These are phyloP conservation scores for Geotrypetes seraphini DNA, from an alignment of 2,797 vertebrate species.

Conservation along the genomic window DNA sequence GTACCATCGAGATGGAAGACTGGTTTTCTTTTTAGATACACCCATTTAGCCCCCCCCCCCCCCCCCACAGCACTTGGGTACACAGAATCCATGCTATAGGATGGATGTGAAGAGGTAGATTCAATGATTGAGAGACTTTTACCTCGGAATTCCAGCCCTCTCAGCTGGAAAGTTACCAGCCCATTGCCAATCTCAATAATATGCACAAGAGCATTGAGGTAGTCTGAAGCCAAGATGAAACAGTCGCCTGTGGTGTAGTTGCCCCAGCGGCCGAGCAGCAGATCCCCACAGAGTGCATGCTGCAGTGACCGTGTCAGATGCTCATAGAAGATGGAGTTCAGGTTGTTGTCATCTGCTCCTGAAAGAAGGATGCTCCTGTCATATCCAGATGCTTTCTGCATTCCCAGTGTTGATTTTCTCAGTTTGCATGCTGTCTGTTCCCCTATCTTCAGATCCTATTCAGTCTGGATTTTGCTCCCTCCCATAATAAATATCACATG, in stretches of 20 bases:
- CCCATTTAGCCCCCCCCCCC: no score
- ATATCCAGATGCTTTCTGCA: neutral
- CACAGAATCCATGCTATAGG: no score
- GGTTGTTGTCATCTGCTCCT: conserved; percentile 50
- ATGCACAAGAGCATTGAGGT: conserved; percentile 49
- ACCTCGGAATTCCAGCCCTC: conserved; percentile 51
- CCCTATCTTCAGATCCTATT: no score
- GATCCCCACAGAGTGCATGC: conserved; percentile 46
- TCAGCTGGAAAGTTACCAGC: conserved; percentile 48
- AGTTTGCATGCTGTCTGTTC: no score
- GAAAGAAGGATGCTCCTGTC: neutral
- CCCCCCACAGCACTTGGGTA: no score
- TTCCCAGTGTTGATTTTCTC: no score
- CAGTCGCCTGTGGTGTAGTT: conserved; percentile 41
- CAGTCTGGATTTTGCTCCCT: no score
- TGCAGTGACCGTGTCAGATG: conserved; percentile 46
- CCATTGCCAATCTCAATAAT: conserved; percentile 52
- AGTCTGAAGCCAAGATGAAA: conserved; percentile 49
- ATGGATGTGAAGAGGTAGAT: no score
- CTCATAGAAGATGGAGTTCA: conserved; percentile 52
- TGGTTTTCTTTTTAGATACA: no score
- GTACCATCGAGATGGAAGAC: no score
- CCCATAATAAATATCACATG: no score
- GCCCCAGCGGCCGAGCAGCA: conserved; percentile 47
- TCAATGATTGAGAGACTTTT: neutral